Evolutionary conservation across 2,797 vertebrate species (phyloP).

Genomic region (Psittacula derbiana): DNA sequence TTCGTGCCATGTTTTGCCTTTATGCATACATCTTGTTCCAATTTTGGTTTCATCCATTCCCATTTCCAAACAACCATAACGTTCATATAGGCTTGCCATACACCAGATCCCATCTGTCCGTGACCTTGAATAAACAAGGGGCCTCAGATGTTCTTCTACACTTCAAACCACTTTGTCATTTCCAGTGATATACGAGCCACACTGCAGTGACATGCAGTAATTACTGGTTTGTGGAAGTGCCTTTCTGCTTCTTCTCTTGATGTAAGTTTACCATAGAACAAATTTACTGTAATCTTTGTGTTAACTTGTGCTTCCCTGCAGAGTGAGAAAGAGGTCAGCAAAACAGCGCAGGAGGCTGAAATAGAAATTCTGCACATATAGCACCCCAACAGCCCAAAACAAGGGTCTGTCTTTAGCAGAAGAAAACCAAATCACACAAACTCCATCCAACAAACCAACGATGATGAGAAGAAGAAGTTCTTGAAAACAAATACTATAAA

Average conservation of each 20-base stretch:
- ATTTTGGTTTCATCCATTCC: slow-evolving; percentile 56
- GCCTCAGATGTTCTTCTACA: slow-evolving; percentile 46
- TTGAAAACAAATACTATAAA: background rate
- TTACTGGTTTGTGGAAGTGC: slow-evolving; percentile 62
- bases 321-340: slow-evolving; percentile 30
- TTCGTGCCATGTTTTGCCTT: slow-evolving; percentile 11
- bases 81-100: slow-evolving; percentile 31
- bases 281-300: slow-evolving; percentile 70
- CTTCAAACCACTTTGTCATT: slow-evolving; percentile 64
- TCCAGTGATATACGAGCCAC: slow-evolving; percentile 40
- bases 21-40: slow-evolving; percentile 59
- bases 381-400: background rate
- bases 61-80: slow-evolving; percentile 6
- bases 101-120: slow-evolving; percentile 46
- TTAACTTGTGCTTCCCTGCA: slow-evolving; percentile 4
- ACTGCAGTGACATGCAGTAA: slow-evolving; percentile 27
- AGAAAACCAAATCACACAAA: background rate
- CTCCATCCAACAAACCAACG: background rate
- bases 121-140: slow-evolving; percentile 58
- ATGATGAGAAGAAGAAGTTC: background rate
- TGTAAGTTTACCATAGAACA: slow-evolving; percentile 67
- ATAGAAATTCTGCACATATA: background rate
- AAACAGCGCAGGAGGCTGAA: background rate
- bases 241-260: slow-evolving; percentile 46
- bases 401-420: background rate